Percentiles rank a stretch among this genome's conserved stretches.
phyloP scores from a whole-genome alignment of 2,113 vertebrate genomes.

The Delphinapterus leucas region DNA sequence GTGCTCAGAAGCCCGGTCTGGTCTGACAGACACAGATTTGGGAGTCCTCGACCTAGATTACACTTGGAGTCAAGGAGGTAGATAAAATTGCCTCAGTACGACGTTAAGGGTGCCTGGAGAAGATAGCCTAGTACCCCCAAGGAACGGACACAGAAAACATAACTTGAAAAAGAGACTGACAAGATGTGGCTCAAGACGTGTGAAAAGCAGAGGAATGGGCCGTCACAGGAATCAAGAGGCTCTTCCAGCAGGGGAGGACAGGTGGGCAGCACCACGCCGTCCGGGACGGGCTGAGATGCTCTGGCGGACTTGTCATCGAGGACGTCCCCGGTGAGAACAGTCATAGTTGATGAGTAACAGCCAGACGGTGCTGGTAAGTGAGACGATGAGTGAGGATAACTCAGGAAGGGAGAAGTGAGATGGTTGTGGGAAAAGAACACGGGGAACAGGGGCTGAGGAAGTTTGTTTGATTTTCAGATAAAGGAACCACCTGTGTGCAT shows the following conservation, averaged over 20 bases:
- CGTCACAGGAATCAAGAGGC: neutral
- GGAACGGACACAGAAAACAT: neutral
- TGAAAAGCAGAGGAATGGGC: neutral
- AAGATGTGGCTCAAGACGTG: neutral
- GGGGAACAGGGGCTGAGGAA: neutral
- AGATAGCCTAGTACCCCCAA: neutral
- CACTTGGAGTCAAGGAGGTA: neutral
- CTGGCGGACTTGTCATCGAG: too few species aligned
- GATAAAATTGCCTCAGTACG: neutral
- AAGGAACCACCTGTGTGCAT: too few species aligned
- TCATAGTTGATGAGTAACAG: neutral
- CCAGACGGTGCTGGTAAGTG: neutral
- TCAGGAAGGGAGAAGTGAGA: neutral
- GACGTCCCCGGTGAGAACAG: neutral
- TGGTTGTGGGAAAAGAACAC: neutral
- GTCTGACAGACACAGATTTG: neutral
- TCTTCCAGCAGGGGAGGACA: neutral
- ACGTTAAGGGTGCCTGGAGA: neutral
- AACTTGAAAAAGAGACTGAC: neutral
- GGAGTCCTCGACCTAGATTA: neutral
- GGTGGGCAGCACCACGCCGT: neutral
- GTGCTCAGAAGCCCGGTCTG: neutral
- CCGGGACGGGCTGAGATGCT: neutral
- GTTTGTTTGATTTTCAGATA: neutral
- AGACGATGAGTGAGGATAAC: too few species aligned